Conservation (phyloP, 2,888 invertebrate species). For the Leptopilina myrica region DNA sequence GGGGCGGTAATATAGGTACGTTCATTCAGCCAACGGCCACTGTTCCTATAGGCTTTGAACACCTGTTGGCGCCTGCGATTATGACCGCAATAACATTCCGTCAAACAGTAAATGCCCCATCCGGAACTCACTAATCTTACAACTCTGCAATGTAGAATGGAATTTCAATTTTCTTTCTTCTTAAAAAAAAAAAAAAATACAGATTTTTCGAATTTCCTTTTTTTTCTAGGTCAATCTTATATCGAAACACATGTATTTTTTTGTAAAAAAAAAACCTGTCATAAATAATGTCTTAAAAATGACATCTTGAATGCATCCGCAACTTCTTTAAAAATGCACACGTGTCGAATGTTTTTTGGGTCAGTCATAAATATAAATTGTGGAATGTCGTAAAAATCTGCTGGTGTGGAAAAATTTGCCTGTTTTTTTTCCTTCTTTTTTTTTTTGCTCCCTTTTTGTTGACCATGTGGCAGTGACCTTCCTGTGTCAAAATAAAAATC, state of each 20-base stretch:
- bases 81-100: slow-evolving; percentile 76
- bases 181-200: too few species aligned
- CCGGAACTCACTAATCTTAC: slow-evolving; percentile 33
- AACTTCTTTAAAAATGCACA: slow-evolving; percentile 1
- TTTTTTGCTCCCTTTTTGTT: neutral
- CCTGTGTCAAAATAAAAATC: slow-evolving; percentile 16
- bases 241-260: neutral
- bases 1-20: slow-evolving; percentile 61
- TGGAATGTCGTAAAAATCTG: slow-evolving; percentile 28
- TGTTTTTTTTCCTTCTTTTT: neutral
- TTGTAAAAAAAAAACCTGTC: neutral
- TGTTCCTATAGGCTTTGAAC: slow-evolving; percentile 67
- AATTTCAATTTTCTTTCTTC: neutral
- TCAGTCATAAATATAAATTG: slow-evolving; percentile 14
- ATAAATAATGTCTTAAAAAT: neutral
- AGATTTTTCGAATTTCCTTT: too few species aligned
- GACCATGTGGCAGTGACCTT: slow-evolving; percentile 38
- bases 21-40: slow-evolving; percentile 21
- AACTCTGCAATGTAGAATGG: too few species aligned
- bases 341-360: slow-evolving; percentile 26
- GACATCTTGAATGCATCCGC: slow-evolving; percentile 5
- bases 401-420: slow-evolving; percentile 31
- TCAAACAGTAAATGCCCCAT: slow-evolving; percentile 66
- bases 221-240: neutral
- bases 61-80: slow-evolving; percentile 76